Evolutionary conservation across 2,113 vertebrate species (phyloP), one percentile per base, ranked within the genome.

Genomic region (Sebastes fasciatus): DNA sequence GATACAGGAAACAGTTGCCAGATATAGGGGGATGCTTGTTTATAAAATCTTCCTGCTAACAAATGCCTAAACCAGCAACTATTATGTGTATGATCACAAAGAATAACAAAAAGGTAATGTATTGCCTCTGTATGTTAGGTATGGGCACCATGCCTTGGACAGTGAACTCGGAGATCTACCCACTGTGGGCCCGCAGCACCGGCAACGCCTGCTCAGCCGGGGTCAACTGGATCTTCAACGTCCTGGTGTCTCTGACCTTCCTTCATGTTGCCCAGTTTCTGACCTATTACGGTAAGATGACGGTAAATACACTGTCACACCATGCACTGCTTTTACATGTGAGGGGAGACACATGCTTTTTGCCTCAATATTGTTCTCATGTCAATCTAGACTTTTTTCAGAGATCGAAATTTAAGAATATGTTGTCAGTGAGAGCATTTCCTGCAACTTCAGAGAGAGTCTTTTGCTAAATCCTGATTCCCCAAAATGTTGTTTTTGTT

Each of bases 81-180:
- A 34, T 34, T 34, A 34, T 34, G 34, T 34, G 34, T 34, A 34
- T 34, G 34, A 34, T 34, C 34, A 34, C 0, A 34, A 34, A 34
- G 34, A 34, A 4, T 34, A 34, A 34, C 34, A 34, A 34, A 34
- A 34, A 34, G 3, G 34, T 34, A 34, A 34, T 34, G 34, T 34
- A 34, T 34, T 34, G 34, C 34, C 34, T 34, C 34, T 34, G 34
- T 34, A 34, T 34, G 26, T 65, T 61, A 97, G 98, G 98, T 60
- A 99, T 99, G 98, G 98, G 98, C 62, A 95, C 98, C 7, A 99
- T 99, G 97, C 98, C 98, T 6, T 99, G 98, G 98, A 99, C 98
- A 0, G 95, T 99, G 82, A 99, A 99, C 95, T 97, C 98, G 34
- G 98, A 99, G 95, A 99, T 99, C 84, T 99, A 98, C 86, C 98